Conservation (phyloP, 2,113 vertebrate genomes). For the Mobula birostris region DNA sequence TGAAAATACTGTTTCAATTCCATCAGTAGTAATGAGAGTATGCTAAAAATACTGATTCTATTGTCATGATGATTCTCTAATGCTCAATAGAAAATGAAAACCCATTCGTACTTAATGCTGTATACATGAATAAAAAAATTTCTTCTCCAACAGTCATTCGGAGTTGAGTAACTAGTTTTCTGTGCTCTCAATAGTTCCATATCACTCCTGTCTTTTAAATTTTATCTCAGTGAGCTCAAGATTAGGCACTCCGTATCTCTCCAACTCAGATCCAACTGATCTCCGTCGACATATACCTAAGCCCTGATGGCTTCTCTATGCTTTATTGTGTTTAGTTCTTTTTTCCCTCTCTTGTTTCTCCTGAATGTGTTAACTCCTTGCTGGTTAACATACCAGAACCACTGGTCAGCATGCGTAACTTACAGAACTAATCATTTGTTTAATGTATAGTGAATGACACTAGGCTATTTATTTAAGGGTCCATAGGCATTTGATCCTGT, state of each 20-base stretch:
- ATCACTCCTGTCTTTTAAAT: not conserved
- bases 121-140: not conserved
- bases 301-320: not conserved
- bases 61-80: not conserved
- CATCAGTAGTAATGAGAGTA: slow-evolving; percentile 2
- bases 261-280: not conserved
- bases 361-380: not conserved
- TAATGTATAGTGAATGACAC: not conserved
- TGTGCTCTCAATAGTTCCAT: not conserved
- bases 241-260: not conserved
- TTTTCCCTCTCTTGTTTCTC: not conserved
- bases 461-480: not conserved
- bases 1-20: slow-evolving; percentile 1
- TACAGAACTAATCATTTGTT: not conserved
- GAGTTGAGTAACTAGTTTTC: not conserved
- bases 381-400: not conserved
- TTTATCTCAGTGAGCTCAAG: slow-evolving; percentile 8
- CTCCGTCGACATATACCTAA: not conserved
- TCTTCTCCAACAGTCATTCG: slow-evolving; percentile 19
- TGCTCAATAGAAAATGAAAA: slow-evolving; percentile 2
- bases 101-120: not conserved
- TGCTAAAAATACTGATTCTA: slow-evolving; percentile 21
- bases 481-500: not conserved
- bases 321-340: not conserved
- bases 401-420: not conserved